Percentiles rank a stretch among this genome's conserved stretches.
These are phyloP conservation scores for Parnassius orleans DNA, from an alignment of 2,888 invertebrate genomes.

Conservation along the genomic window DNA sequence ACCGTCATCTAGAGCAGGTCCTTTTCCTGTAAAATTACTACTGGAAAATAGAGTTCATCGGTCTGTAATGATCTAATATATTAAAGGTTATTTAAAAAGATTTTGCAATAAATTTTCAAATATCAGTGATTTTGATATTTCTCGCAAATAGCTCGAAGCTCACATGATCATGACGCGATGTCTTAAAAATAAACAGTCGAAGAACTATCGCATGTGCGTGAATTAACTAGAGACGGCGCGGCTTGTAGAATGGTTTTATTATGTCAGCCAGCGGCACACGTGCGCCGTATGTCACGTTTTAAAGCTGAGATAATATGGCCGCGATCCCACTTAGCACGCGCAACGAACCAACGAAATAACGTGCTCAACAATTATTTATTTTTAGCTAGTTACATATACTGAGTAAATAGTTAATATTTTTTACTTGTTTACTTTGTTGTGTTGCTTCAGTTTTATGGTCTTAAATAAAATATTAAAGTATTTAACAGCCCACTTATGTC, in stretches of 20 bases:
- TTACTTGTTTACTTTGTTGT: no score
- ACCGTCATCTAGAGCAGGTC: no score
- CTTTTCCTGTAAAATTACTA: background rate
- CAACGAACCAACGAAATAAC: background rate
- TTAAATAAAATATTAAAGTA: no score
- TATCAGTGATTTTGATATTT: background rate
- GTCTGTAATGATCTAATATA: no score
- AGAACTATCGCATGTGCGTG: slow-evolving; percentile 1
- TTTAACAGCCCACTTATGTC: no score
- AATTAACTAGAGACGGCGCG: background rate
- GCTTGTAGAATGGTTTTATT: background rate
- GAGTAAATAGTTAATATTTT: no score
- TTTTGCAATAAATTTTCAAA: background rate
- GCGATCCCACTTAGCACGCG: background rate
- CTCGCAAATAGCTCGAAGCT: no score
- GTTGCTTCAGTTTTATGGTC: no score
- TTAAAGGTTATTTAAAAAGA: background rate
- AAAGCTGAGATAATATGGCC: background rate
- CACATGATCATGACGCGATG: background rate
- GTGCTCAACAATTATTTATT: background rate
- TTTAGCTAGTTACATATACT: background rate
- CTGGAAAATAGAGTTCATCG: background rate
- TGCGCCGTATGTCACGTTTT: slow-evolving; percentile 14
- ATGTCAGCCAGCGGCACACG: slow-evolving; percentile 3
- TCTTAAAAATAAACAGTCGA: background rate